Base-by-base conservation (phyloP, 2,113 vertebrate species). In the Clarias macrocephalus region DNA sequence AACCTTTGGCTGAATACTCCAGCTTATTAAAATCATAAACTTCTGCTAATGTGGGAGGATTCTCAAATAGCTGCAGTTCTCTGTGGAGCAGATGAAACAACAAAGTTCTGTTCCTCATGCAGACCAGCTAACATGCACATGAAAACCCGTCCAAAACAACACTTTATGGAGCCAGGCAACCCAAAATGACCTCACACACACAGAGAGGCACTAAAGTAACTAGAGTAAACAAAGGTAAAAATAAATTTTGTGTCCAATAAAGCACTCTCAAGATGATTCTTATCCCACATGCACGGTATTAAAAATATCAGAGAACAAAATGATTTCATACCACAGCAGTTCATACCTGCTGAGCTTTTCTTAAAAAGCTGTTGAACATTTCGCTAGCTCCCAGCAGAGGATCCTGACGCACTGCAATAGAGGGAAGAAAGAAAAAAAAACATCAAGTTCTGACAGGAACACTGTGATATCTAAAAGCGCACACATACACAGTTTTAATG, bases 301-400 rank as follows among this genome's bases (percentile, higher is more conserved):
- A 9, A 7, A 80, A 21, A 33, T 33, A 42, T 81, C 42, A 42
- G 56, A 62, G 21, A 0, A 21, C 59, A 63, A 28, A 48, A 60
- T 33, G 15, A 62, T 48, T 48, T 8, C 6, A 48, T 48, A 48
- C 42, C 42, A 42, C 42, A 42, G 42, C 18, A 65, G n/a, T 2
- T 89, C 91, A 12, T 86, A 99, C 98, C 97, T 99, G 98, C 92
- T 99, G 98, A 48, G 98, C 97, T 92, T 96, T 97, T 89, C 98
- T 96, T 87, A 99, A 92, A 90, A 99, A 99, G 93, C 97, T 97
- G 93, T 99, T 99, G 94, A 99, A 99, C 90, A 95, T 94, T 91
- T 99, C 98, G 0, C 97, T 98, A 93, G 95, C 91, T 90, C 98
- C 98, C 70, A 99, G 96, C 21, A 94, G 90, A 0, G 97, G 96